Evolutionary conservation across 2,797 vertebrate genomes (phyloP).

Genomic region (Coccyzus lansbergi): DNA sequence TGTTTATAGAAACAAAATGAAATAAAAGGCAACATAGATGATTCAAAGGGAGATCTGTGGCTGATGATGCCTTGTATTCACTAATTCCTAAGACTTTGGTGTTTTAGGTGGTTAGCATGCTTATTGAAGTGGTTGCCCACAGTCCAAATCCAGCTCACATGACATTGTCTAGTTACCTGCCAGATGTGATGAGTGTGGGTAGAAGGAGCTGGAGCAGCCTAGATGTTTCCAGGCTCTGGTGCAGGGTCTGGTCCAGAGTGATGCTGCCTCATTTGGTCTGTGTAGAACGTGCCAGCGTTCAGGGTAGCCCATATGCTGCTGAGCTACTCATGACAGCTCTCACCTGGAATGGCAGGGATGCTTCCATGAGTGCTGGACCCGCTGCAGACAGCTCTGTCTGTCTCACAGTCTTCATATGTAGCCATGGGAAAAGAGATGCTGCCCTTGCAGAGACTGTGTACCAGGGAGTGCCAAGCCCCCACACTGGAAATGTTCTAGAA

Average conservation of each 20-base stretch:
- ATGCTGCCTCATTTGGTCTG: not conserved
- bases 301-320: not conserved
- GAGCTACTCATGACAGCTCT: not conserved
- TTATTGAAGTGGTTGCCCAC: not conserved
- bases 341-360: not conserved
- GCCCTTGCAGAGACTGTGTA: not conserved
- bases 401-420: not conserved
- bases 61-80: not conserved
- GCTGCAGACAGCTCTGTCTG: not conserved
- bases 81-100: not conserved
- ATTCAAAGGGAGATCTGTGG: not conserved
- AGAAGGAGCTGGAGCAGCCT: not conserved
- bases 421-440: not conserved
- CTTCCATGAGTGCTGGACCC: not conserved
- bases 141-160: not conserved
- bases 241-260: accelerated
- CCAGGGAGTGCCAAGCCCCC: not conserved
- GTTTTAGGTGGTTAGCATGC: not conserved
- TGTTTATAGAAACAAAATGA: not conserved
- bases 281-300: not conserved
- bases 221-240: not conserved
- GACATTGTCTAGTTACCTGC: not conserved
- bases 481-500: not conserved
- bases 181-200: accelerated
- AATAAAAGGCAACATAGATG: not conserved